These are phyloP conservation scores for Tachysurus fulvidraco DNA, from an alignment of 2,113 vertebrate genomes.

Conservation along the genomic window DNA sequence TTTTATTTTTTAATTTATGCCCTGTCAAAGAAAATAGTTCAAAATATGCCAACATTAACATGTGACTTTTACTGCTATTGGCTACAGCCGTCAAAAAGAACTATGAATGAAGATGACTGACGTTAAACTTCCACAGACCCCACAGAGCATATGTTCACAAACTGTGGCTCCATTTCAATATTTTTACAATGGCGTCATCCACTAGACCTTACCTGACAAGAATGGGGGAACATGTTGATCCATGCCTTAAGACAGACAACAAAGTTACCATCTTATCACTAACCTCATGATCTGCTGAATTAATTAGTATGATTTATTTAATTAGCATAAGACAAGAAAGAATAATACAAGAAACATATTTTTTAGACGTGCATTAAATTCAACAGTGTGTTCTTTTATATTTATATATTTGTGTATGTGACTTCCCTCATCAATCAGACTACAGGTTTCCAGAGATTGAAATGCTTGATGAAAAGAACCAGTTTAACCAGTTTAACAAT, in stretches of 20 bases:
- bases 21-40: neutral
- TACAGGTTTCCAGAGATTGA: neutral
- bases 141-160: neutral
- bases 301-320: neutral
- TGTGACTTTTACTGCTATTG: neutral
- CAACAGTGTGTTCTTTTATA: no score
- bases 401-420: no score
- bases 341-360: no score
- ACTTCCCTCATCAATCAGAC: neutral
- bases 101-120: neutral
- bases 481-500: neutral
- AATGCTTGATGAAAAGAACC: neutral
- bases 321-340: no score
- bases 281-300: neutral
- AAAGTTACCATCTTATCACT: neutral
- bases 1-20: no score
- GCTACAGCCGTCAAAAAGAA: neutral
- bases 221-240: neutral
- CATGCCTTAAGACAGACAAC: neutral
- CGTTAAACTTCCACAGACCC: neutral
- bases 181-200: neutral
- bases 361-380: no score
- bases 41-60: neutral
- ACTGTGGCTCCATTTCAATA: neutral
- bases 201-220: neutral